Percentiles rank a stretch among this genome's conserved stretches.
Evolutionary conservation across 2,113 vertebrate genomes (phyloP).

Genomic region (Zootoca vivipara): DNA sequence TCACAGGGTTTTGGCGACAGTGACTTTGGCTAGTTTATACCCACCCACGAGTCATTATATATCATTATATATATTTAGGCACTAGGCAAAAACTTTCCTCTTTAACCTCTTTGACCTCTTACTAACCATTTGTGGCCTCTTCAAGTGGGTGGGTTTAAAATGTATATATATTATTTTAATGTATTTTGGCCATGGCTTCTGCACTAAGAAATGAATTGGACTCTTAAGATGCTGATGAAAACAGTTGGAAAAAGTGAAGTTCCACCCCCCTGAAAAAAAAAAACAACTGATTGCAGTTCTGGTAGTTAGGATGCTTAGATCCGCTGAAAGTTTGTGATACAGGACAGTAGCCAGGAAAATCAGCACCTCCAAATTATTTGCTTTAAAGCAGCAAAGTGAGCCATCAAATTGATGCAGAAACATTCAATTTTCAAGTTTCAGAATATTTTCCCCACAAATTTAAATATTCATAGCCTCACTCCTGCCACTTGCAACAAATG

Average conservation of each 20-base stretch:
- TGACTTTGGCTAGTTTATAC: not conserved
- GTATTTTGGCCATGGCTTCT: not conserved
- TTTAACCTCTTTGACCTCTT: no score
- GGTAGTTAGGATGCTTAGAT: not conserved
- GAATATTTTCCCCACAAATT: slow-evolving; percentile 36
- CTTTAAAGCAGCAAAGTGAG: slow-evolving; percentile 23
- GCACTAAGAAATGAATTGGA: not conserved
- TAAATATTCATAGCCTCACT: slow-evolving; percentile 38
- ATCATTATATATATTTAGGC: no score
- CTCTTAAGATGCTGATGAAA: not conserved
- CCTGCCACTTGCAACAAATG: slow-evolving; percentile 41
- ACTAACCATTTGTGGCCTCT: no score
- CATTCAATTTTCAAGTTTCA: slow-evolving; percentile 31
- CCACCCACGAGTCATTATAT: not conserved
- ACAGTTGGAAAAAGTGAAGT: slow-evolving; percentile 27
- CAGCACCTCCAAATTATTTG: slow-evolving; percentile 5
- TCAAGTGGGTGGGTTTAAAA: no score
- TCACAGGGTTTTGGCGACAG: not conserved
- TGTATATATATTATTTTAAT: no score
- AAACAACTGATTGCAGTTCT: not conserved
- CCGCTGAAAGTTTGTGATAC: not conserved
- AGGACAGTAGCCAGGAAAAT: slow-evolving; percentile 16
- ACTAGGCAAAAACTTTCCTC: no score
- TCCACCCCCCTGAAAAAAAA: not conserved
- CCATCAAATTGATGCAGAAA: slow-evolving; percentile 51